A percentile compares a stretch with the other conserved stretches of the same genome.
These are phyloP conservation scores for Hemibagrus wyckioides DNA, from an alignment of 2,113 vertebrate genomes.

Conservation along the genomic window DNA sequence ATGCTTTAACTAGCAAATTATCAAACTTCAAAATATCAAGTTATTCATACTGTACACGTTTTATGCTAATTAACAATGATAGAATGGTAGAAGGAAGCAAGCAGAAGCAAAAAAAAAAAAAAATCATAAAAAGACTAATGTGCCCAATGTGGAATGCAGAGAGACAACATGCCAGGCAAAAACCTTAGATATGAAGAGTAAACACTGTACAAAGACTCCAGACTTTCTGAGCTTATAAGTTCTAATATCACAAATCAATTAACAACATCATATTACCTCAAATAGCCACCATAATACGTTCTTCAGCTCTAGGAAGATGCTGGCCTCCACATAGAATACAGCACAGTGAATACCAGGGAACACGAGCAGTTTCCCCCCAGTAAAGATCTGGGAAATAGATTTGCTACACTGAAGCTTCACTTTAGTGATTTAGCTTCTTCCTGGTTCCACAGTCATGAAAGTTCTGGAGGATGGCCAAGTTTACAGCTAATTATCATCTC, in stretches of 20 bases:
- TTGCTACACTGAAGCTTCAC: too few relatives aligned
- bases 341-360: background rate
- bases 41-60: background rate
- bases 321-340: too few relatives aligned
- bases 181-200: background rate
- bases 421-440: background rate
- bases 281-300: background rate
- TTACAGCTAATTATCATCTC: background rate
- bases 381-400: background rate
- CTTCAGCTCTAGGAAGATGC: background rate
- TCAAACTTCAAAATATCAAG: background rate
- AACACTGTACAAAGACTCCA: background rate
- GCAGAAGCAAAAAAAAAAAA: background rate
- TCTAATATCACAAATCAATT: background rate
- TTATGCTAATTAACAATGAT: background rate
- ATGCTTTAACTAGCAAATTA: background rate
- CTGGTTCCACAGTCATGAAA: background rate
- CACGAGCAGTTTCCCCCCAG: background rate
- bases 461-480: background rate
- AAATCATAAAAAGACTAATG: background rate
- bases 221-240: background rate
- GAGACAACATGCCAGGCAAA: conserved; percentile 31
- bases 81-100: background rate
- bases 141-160: conserved; percentile 55
- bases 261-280: background rate